Conservation (phyloP, 2,113 vertebrate genomes). For the Ailuropoda melanoleuca region DNA sequence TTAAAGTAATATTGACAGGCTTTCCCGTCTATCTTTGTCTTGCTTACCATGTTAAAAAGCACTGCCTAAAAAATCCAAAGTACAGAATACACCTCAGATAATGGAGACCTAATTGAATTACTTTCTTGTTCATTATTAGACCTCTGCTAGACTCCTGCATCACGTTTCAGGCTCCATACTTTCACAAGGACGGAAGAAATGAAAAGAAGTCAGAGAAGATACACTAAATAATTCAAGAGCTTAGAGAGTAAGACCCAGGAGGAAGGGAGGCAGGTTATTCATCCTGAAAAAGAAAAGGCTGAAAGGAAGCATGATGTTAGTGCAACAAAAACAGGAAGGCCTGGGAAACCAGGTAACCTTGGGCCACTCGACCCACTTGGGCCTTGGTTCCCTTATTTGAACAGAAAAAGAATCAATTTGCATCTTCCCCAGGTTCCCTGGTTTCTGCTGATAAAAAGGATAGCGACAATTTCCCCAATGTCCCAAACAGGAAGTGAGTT, state of each 20-base stretch:
- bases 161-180: slow-evolving; percentile 17
- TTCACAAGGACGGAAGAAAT: slow-evolving; percentile 51
- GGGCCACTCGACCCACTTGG: too few species aligned
- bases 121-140: slow-evolving; percentile 20
- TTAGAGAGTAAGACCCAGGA: slow-evolving; percentile 38
- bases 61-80: neutral
- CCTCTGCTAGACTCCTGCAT: neutral
- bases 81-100: neutral
- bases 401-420: neutral
- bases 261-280: neutral
- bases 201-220: slow-evolving; percentile 42
- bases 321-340: neutral
- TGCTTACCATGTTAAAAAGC: slow-evolving; percentile 13
- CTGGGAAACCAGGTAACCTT: neutral
- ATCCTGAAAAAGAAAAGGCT: neutral
- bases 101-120: neutral
- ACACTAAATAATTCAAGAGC: slow-evolving; percentile 63
- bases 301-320: neutral
- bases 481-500: slow-evolving; percentile 5
- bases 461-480: neutral
- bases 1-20: neutral
- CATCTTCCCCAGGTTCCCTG: neutral
- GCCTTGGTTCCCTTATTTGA: neutral
- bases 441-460: neutral
- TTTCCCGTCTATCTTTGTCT: neutral